Evolutionary conservation across 2,888 invertebrate species (phyloP).

Genomic region (Dexiosoma caninum): DNA sequence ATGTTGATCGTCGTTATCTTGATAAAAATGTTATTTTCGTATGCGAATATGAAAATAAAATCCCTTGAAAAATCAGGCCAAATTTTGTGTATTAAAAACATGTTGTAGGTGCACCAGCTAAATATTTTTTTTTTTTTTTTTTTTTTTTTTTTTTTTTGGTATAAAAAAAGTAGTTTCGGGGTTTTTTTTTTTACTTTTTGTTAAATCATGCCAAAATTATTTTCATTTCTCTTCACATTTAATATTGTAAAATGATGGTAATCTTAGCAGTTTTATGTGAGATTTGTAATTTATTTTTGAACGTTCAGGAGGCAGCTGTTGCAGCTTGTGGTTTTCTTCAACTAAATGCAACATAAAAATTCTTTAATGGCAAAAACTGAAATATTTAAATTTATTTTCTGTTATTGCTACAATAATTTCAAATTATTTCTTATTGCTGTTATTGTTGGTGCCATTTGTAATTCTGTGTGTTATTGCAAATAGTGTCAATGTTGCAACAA

Average conservation of each 20-base stretch:
- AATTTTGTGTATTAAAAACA: constrained; percentile 39
- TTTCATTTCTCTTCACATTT: background rate
- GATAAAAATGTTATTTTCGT: constrained; percentile 55
- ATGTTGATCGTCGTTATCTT: constrained; percentile 49
- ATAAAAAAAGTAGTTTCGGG: no score
- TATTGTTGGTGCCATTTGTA: constrained; percentile 1
- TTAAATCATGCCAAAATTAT: constrained; percentile 40
- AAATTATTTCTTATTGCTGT: constrained; percentile 47
- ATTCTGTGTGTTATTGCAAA: constrained; percentile 33
- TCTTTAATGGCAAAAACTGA: constrained; percentile 32
- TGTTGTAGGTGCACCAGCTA: constrained; percentile 55
- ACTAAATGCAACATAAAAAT: constrained; percentile 39
- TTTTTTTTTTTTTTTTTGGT: background rate
- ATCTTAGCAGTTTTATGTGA: constrained; percentile 49
- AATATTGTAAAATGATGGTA: constrained; percentile 45
- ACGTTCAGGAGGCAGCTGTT: constrained; percentile 53
- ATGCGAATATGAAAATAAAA: constrained; percentile 12
- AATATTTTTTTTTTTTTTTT: background rate
- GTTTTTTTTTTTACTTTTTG: no score
- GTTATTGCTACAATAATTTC: constrained; percentile 45
- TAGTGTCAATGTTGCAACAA: constrained; percentile 63
- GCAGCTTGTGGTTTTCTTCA: constrained; percentile 52
- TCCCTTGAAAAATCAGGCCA: constrained; percentile 54
- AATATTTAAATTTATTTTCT: constrained; percentile 40
- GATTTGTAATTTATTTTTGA: constrained; percentile 58